Evolutionary conservation across 2,113 vertebrate genomes (phyloP), one percentile per base, ranked within the genome.

Genomic region (Mesembrinibis cayennensis): DNA sequence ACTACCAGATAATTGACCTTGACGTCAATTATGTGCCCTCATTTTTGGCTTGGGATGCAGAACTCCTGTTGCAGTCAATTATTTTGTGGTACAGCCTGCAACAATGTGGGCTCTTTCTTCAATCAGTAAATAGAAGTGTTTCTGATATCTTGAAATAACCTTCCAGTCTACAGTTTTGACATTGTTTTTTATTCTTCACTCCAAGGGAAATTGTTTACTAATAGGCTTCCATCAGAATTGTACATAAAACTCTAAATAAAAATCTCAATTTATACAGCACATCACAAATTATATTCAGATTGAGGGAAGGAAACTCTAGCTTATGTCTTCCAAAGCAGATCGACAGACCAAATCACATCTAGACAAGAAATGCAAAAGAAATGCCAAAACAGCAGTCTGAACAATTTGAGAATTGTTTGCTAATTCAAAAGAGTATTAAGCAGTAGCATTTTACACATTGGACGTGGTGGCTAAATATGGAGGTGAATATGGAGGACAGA

Each of bases 31-130:
- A 98, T 94, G 95, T 96, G 97, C 96, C 93, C 96, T 98, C 97
- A 96, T 97, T 98, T 98, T 98, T 98, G 98, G 98, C 97, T 95
- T 95, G 86, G 93, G 93, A 97, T 96, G 69, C 93, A 97, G 95
- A 97, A 98, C 97, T 98, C 97, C 97, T 97, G 96, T 98, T 98
- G 97, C 98, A 98, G 97, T 98, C 98, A 98, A 98, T 98, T 98
- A 98, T 97, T 97, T 97, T 97, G 97, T 95, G 97, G 97, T 96
- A 61, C 93, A 97, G 97, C 71, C 96, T 96, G 95, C 94, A 98
- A 98, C 95, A 98, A 97, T 97, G 97, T 91, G 94, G 93, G 89
- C 95, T 98, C 97, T 98, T 98, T 97, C 95, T 97, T 97, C 97
- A 97, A 95, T 98, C 94, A 97, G 87, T 97, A 97, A 97, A 96